These are phyloP conservation scores for Meriones psammophilus DNA, from an alignment of 2,797 vertebrate species.

Conservation along the genomic window DNA sequence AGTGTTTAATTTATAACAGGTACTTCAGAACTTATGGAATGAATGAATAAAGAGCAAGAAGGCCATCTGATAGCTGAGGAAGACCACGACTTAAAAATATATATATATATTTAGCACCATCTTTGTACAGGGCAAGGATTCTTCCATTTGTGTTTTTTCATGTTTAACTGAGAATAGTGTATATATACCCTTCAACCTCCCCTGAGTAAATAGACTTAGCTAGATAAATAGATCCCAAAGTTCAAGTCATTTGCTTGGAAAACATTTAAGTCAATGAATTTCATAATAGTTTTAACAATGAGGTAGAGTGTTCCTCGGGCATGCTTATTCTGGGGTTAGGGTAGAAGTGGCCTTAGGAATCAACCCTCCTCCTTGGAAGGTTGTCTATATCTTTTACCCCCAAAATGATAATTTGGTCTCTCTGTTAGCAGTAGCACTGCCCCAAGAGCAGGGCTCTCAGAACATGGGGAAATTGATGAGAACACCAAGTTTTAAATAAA, in stretches of 20 bases:
- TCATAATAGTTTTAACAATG: conserved; percentile 50
- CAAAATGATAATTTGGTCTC: conserved; percentile 66
- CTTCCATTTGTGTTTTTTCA: conserved; percentile 11
- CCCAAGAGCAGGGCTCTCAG: conserved; percentile 70
- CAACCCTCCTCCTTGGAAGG: neutral
- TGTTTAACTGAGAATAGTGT: conserved; percentile 24
- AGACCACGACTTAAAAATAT: neutral
- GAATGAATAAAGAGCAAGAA: neutral
- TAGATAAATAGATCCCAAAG: conserved; percentile 39
- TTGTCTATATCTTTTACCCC: conserved; percentile 61
- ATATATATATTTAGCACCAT: neutral
- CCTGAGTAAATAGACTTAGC: conserved; percentile 53
- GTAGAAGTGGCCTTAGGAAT: conserved; percentile 18
- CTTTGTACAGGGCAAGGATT: neutral
- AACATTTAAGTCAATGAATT: conserved; percentile 30
- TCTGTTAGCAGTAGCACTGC: conserved; percentile 44
- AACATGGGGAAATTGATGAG: conserved; percentile 71
- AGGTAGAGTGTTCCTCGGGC: conserved; percentile 1
- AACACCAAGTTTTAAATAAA: conserved; percentile 50
- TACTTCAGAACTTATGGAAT: conserved; percentile 15
- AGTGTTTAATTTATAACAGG: neutral
- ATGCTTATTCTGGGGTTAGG: neutral
- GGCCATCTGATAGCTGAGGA: neutral
- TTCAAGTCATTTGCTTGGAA: conserved; percentile 42
- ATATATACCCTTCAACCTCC: neutral